Percentiles rank a stretch among this genome's conserved stretches.
These are phyloP conservation scores for Myodes glareolus DNA, from an alignment of 2,113 vertebrate species.

Conservation along the genomic window DNA sequence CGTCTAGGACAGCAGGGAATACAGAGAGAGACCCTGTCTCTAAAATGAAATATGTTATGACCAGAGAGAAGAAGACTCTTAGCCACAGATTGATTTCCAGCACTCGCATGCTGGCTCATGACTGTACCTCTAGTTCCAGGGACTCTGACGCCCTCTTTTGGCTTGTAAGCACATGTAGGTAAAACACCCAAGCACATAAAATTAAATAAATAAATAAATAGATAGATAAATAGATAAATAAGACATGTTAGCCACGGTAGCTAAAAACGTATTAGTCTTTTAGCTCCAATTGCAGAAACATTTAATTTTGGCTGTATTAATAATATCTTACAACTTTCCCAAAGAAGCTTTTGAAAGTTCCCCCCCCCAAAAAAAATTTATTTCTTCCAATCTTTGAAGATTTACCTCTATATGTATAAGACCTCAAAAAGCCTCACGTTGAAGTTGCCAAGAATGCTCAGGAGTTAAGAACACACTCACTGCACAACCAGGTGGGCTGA, in stretches of 20 bases:
- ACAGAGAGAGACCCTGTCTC: neutral
- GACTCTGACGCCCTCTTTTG: neutral
- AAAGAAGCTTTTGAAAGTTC: neutral
- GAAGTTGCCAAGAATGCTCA: neutral
- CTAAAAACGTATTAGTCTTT: neutral
- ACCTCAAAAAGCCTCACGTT: neutral
- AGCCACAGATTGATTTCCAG: neutral
- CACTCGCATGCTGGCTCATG: neutral
- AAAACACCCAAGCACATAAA: neutral
- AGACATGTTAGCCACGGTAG: neutral
- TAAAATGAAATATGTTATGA: neutral
- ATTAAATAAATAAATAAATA: neutral
- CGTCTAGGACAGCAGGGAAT: neutral
- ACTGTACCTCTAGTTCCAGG: neutral
- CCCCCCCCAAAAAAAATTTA: neutral
- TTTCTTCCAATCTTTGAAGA: neutral
- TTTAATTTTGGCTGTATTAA: neutral
- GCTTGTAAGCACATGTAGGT: neutral
- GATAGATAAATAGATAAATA: neutral
- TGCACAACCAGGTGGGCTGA: neutral
- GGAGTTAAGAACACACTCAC: neutral
- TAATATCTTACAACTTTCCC: slow-evolving; percentile 31
- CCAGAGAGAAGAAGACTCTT: neutral
- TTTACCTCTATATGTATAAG: neutral
- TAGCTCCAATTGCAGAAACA: slow-evolving; percentile 1